Evolutionary conservation across 2,888 invertebrate genomes (phyloP), one percentile per base, ranked within the genome.

Genomic region (Orthosia incerta): DNA sequence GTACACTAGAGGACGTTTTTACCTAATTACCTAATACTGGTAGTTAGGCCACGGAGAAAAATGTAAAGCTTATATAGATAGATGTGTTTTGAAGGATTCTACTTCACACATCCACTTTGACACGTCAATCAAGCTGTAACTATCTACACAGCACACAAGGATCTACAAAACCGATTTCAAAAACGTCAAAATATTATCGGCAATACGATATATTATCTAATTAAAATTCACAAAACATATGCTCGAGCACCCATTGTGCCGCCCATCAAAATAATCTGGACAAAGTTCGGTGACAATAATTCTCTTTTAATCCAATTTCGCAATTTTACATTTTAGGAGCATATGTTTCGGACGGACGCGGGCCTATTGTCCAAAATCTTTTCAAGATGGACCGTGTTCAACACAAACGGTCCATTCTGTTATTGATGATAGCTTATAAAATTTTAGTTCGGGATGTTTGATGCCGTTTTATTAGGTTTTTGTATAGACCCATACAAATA

Each of bases 251-350:
- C 90, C 83, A 91, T 91, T 94, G 93, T 91, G 88, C 70, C 86
- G 83, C 80, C 83, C 83, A 88, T 91, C 91, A 89, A 92, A 91
- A 92, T 93, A 94, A 93, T 89, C 90, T 89, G 91, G 91, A 90
- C 93, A 90, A 89, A 93, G 89, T 91, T 86, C 82, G 71, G 86
- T 87, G 90, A 92, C 92, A 91, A 91, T 90, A 90, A 86, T 80
- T 84, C 87, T 80, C 72, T 86, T 89, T 88, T 94, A 96, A 96
- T 96, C 95, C 95, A 95, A 95, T 96, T 94, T 95, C 85, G 91
- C 90, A 90, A 94, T 93, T 93, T 92, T 92, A 89, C 87, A 89
- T 87, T 89, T 88, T 87, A 79, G 85, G 84, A 90, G 88, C 95
- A 95, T 94, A 95, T 95, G 95, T 92, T 92, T 89, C 88, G 90